phyloP scores from a whole-genome alignment of 2,113 vertebrate species.

The Oncorhynchus gorbuscha region DNA sequence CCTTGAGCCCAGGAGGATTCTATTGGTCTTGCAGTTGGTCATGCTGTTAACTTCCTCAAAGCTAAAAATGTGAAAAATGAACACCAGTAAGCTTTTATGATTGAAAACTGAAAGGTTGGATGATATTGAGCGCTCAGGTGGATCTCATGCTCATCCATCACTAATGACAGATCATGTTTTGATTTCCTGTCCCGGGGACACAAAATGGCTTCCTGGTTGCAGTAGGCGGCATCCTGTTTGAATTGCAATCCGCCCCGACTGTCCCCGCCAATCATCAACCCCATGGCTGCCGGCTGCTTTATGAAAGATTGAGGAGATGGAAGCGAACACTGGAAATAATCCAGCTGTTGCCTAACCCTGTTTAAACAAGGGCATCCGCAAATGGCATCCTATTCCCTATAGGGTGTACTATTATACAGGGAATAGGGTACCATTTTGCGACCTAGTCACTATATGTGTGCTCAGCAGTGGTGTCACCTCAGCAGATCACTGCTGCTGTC shows the following conservation, averaged over 20 bases:
- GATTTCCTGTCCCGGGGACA: constrained; percentile 16
- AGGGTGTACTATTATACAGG: too few relatives aligned
- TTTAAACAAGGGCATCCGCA: constrained; percentile 38
- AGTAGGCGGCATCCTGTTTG: constrained; percentile 27
- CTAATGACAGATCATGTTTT: constrained; percentile 21
- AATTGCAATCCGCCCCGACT: neutral
- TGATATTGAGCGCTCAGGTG: neutral
- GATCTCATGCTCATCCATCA: constrained; percentile 19
- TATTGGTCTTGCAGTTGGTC: too few relatives aligned
- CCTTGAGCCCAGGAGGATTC: too few relatives aligned
- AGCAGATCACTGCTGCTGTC: constrained; percentile 6
- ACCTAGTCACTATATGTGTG: constrained; percentile 19
- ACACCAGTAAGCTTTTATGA: neutral
- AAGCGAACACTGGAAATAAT: constrained; percentile 11
- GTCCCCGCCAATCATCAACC: constrained; percentile 23
- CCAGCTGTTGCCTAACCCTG: constrained; percentile 31
- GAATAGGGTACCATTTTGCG: too few relatives aligned
- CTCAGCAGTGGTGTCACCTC: constrained; percentile 34
- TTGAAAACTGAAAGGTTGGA: constrained; percentile 7
- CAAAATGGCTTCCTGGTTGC: constrained; percentile 41
- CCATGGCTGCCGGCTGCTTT: constrained; percentile 31
- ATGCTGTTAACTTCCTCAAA: too few relatives aligned
- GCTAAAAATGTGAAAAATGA: neutral
- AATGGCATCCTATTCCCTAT: too few relatives aligned
- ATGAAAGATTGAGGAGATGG: constrained; percentile 52